Evolutionary conservation across 1,140 invertebrate genomes (phyloP).

Genomic region (Trinorchestia longiramus): DNA sequence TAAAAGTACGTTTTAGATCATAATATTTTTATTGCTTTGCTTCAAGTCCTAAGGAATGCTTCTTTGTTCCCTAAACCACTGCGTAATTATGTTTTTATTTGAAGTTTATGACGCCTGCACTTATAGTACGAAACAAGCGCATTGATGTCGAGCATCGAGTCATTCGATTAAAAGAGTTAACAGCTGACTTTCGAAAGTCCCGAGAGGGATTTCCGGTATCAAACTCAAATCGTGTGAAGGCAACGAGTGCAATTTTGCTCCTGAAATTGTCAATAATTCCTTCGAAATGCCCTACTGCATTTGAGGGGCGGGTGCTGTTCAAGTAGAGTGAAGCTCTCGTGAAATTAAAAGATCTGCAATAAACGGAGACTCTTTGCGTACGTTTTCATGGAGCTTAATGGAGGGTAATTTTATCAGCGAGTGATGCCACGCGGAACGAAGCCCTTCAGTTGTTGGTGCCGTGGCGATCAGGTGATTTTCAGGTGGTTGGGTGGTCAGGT

Average conservation of each 20-base stretch:
- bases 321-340: background rate
- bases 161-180: background rate
- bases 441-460: background rate
- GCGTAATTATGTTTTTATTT: no score
- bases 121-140: background rate
- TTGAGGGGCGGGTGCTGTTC: background rate
- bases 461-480: background rate
- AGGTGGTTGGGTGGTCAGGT: background rate
- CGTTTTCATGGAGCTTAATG: slow-evolving; percentile 16
- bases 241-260: background rate
- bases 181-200: background rate
- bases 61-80: no score
- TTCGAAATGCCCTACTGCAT: background rate
- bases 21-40: no score
- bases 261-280: slow-evolving; percentile 20
- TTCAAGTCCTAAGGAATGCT: no score
- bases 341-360: background rate
- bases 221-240: background rate
- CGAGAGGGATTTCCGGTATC: background rate
- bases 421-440: background rate
- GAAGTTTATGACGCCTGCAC: no score
- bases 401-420: background rate
- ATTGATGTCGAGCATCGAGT: background rate
- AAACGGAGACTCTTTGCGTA: background rate
- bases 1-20: no score